Evolutionary conservation across 2,888 invertebrate genomes (phyloP), one percentile per base, ranked within the genome.

Genomic region (Papilio elwesi): DNA sequence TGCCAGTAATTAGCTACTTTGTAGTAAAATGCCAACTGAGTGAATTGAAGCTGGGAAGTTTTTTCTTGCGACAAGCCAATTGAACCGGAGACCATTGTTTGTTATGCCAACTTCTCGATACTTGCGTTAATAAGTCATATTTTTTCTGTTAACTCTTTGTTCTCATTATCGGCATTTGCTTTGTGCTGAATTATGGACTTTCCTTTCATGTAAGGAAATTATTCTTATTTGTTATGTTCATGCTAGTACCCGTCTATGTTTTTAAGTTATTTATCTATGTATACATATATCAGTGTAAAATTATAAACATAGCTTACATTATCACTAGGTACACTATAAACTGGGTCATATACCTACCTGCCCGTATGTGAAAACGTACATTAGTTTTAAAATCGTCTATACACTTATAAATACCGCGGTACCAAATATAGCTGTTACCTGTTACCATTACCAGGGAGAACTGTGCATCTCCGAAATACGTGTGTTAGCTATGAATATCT

Each of bases 71-170:
- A 51, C 43, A 71, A 51, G 66, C 52, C 59, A 67, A 26, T 71
- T 67, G 71, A 71, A 66, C 66, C 38, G 47, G 8, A 5, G 47
- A 38, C 53, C 47, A 71, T 67, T 71, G 71, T 71, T 71, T 59
- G 12, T 36, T 59, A 67, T 38, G 26, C 15, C 71, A 26, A 59
- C n/a, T 9, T 16, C 67, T 71, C 43, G 52, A 63, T 53, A 71
- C 67, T 68, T 62, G 43, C 36, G 51, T 48, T 59, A 57, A 59
- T 36, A 47, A 48, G 53, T 48, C 53, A 12, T 53, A 16, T 67
- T 71, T 71, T 71, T 71, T 67, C 11, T 53, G 5, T 7, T 51
- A 36, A 66, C 63, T n/a, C 71, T 57, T 71, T 71, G 71, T 71
- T 71, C 62, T 63, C 67, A 7, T 67, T 66, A 66, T 51, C 52